Evolutionary conservation across 2,113 vertebrate species (phyloP), one percentile per base, ranked within the genome.

Genomic region (Pollimyrus isidori): DNA sequence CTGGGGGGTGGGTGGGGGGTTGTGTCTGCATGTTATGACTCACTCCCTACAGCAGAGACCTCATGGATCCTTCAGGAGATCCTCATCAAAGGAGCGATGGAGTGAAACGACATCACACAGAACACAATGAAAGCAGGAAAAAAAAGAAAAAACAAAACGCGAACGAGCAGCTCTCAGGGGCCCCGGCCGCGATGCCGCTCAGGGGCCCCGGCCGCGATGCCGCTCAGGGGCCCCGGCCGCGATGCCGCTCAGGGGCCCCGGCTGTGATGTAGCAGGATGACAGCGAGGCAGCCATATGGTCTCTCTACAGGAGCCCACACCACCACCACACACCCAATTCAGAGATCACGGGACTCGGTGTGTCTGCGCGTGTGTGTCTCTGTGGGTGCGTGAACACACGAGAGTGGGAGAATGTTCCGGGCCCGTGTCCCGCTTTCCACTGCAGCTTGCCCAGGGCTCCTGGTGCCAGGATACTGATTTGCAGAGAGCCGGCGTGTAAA

Each of bases 261-360:
- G 35, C 35, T 65, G 53, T 10, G 10, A 62, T 21, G 7, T 45
- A 39, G 50, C 85, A 17, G 48, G 26, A 56, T 30, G 85, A 39
- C 85, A 87, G 26, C 30, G 48, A 10, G 26, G 50, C 15, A 17
- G 56, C 21, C 87, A 87, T 56, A 87, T 87, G 87, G 87, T 30
- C 52, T 46, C 87, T 45, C 56, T 62, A n/a, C 23, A 87, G 87
- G 87, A 87, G n/a, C 87, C 87, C n/a, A 13, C 48, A 87, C 48
- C 30, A 52, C n/a, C 48, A 87, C 48, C 17, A 9, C 48, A 53
- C 50, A 53, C n/a, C 85, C 85, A 87, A 39, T 53, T 52, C 85
- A 87, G 85, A 39, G 85, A 87, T 53, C 42, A 87, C 56, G 83
- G 48, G 48, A 80, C 35, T 35, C 13, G 45, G 19, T 86, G 83